phyloP scores from a whole-genome alignment of 1,140 invertebrate species.

The Brevipalpus yothersi region DNA sequence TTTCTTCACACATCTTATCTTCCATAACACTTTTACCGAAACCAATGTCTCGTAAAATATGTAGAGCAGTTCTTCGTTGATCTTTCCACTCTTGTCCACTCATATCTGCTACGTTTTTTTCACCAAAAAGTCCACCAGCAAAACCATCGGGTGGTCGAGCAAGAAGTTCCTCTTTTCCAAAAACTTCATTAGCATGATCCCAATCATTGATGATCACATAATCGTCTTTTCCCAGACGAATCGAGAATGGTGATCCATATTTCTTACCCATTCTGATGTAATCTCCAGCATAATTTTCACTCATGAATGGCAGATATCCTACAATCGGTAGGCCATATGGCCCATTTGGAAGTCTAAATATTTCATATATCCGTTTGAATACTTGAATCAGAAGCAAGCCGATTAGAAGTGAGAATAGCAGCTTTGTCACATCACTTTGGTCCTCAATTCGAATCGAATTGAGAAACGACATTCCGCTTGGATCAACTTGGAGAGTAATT shows the following conservation, averaged over 20 bases:
- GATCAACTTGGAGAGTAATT: no score
- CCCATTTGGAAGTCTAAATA: not conserved
- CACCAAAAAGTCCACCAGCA: not conserved
- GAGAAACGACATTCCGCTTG: no score
- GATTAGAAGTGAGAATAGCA: no score
- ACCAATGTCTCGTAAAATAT: no score
- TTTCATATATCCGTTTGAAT: no score
- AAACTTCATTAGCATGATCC: not conserved
- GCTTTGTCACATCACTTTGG: no score
- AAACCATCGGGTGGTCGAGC: not conserved
- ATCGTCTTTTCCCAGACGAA: conserved; percentile 14
- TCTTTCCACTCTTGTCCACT: conserved; percentile 40
- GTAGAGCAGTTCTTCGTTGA: no score
- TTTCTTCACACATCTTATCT: no score
- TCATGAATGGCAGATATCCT: not conserved
- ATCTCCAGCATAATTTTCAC: not conserved
- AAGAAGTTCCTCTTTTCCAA: not conserved
- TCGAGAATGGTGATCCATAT: no score
- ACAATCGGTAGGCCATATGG: not conserved
- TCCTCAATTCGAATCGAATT: no score
- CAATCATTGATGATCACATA: not conserved
- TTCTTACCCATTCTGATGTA: not conserved
- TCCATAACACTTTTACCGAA: no score
- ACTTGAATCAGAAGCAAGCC: no score
- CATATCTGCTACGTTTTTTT: not conserved